Base-by-base conservation (phyloP, 2,888 invertebrate species). In the Heliconius sara region DNA sequence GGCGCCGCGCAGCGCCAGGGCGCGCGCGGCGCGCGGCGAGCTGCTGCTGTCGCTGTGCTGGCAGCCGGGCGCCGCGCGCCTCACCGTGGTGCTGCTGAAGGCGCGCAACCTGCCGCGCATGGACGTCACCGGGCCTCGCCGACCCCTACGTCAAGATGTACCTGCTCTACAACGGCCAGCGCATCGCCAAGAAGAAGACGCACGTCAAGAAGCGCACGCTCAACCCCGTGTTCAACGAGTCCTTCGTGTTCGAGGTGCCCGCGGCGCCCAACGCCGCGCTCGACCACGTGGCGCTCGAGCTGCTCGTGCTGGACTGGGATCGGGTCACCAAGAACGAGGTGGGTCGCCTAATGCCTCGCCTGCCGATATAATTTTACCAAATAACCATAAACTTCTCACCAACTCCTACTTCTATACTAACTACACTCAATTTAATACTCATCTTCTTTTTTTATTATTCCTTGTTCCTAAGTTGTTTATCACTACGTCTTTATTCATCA, bases 221-320 rank as follows among this genome's bases (percentile, higher is more conserved):
- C 86, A 99, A 99, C 95, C 99, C 99, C 0, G 99, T 99, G 79
- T 99, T 99, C 96, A 99, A 99, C 95, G 99, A 99, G 95, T 99
- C 99, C 77, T 99, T 99, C 94, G 98, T 99, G 78, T 99, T 99
- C 91, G 99, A 99, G 88, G 98, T 99, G 84, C 99, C 99, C 27
- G 97, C 97, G 74, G 96, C 95, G 34, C 94, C 95, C 95, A 90
- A 95, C 94, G 98, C 97, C 85, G 97, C 97, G 22, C 96, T 98
- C 84, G 97, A 97, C 88, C 97, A 97, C 89, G 97, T 99, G 84
- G 97, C 98, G 81, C 96, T 99, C 76, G 98, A 99, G 90, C 97
- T 99, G 90, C 96, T 98, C 84, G 96, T 98, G 81, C 96, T 99
- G 72, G 99, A 99, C 94, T 99, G 99, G 99, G 99, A 99, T 94